A percentile compares a stretch with the other conserved stretches of the same genome.
Conservation (phyloP, 2,113 vertebrate genomes). For the Arizona elegans region DNA sequence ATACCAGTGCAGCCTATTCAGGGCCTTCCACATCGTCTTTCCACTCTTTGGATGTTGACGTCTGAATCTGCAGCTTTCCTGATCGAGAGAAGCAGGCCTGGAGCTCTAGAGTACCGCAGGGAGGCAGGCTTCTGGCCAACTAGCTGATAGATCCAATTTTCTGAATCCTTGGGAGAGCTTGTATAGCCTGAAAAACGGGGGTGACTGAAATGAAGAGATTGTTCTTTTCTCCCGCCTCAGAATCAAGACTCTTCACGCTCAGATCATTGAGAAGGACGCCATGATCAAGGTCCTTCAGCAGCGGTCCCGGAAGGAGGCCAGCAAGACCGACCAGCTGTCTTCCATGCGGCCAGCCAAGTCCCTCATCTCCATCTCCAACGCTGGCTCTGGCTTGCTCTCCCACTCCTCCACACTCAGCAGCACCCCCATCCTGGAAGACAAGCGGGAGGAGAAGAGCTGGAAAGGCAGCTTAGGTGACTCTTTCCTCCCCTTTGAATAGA, state of each 20-base stretch:
- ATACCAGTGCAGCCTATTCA: background rate
- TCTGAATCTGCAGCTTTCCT: background rate
- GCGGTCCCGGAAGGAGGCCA: slow-evolving; percentile 90
- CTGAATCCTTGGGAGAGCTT: background rate
- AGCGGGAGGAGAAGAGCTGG: slow-evolving; percentile 91
- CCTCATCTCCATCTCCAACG: slow-evolving; percentile 95
- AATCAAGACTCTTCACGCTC: slow-evolving; percentile 97
- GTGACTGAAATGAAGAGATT: background rate
- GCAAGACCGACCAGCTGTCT: slow-evolving; percentile 84
- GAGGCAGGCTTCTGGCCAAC: background rate
- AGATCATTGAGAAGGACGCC: slow-evolving; percentile 98
- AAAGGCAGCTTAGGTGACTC: slow-evolving; percentile 90
- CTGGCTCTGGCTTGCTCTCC: slow-evolving; percentile 83
- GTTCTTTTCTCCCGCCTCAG: slow-evolving; percentile 56
- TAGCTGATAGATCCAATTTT: background rate
- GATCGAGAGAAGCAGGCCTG: background rate
- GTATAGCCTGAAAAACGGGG: background rate
- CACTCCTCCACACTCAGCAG: slow-evolving; percentile 86
- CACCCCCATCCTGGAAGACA: slow-evolving; percentile 92
- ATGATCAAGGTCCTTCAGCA: slow-evolving; percentile 99
- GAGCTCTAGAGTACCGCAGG: background rate
- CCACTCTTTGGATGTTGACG: background rate
- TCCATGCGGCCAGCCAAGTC: slow-evolving; percentile 96
- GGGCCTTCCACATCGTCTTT: background rate
- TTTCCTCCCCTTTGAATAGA: background rate